Base-by-base conservation (phyloP, 2,797 vertebrate genomes). In the Betta splendens region DNA sequence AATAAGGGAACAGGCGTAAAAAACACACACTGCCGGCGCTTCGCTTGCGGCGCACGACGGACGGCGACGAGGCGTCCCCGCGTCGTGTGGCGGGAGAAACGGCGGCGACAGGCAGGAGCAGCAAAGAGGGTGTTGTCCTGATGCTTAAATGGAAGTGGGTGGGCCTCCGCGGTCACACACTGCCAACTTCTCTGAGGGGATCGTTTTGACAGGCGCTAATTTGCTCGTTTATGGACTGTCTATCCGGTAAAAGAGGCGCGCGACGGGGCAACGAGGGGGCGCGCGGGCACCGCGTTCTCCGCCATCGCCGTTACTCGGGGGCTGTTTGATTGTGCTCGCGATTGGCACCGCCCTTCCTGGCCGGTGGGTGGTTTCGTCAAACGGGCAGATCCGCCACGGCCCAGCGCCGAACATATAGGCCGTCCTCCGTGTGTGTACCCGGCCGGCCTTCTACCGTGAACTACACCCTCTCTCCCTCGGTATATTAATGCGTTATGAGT, bases 401-500 rank as follows among this genome's bases (percentile, higher is more conserved):
- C 93, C 92, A 91, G 91, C 92, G 91, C 92, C 90, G 91, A 95
- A 92, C 93, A 93, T 93, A 95, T 94, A 96, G 96, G 94, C 94
- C 95, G 94, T 94, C 94, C 95, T 94, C 92, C 89, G 91, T 87
- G 87, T 91, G 83, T 75, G 75, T 83, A 72, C 81, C 89, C 90
- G 92, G 92, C 92, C 94, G 92, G 94, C 94, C 95, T 94, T 95
- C 87, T 90, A 90, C 89, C 92, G 90, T 94, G 92, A 92, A 94
- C 93, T 94, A 93, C 93, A 93, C 93, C 94, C 94, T 93, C 92
- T 88, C 72, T 79, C 85, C 78, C 81, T 88, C 87, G 91, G 92
- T 93, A 93, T 93, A 95, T 97, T 94, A 93, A 97, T 96, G 95
- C 96, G 94, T 94, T 94, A 98, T 98, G 96, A 98, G 95, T 94